Conservation (phyloP, 2,888 invertebrate species). For the Sphecodes monilicornis region DNA sequence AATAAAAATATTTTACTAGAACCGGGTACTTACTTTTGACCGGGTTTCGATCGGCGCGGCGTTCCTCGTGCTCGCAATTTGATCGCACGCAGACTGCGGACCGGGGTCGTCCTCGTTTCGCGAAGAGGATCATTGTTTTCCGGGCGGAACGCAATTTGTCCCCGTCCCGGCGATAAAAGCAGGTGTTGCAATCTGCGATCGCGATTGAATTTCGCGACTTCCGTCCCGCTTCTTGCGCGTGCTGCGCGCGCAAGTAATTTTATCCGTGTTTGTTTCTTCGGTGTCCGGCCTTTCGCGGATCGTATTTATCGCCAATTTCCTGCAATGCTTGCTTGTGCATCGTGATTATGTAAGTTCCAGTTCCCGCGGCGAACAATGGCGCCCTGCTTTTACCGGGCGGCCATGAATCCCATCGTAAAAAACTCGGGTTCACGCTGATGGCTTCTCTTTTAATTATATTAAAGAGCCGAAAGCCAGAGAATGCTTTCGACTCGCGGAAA, state of each 20-base stretch:
- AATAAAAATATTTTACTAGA: not conserved
- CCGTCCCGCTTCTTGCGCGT: conserved; percentile 27
- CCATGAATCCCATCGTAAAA: conserved; percentile 1
- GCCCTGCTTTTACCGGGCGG: not conserved
- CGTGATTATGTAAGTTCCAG: conserved; percentile 26
- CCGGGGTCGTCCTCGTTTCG: not conserved
- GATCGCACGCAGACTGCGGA: not conserved
- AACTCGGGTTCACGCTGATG: conserved; percentile 14
- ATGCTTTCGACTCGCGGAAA: not conserved
- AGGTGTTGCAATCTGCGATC: conserved; percentile 36
- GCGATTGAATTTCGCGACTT: conserved; percentile 37
- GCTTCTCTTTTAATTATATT: conserved; percentile 9
- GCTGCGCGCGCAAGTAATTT: conserved; percentile 17
- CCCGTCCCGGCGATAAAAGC: conserved; percentile 33
- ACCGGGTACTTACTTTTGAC: not conserved
- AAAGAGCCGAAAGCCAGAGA: not conserved
- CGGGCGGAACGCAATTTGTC: conserved; percentile 33
- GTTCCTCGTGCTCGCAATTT: not conserved
- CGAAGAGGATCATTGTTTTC: conserved; percentile 25
- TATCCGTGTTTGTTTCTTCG: conserved; percentile 29
- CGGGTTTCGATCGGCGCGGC: not conserved
- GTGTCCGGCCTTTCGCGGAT: not conserved
- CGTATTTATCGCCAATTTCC: conserved; percentile 35
- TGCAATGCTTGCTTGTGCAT: not conserved
- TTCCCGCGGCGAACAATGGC: not conserved